These are phyloP conservation scores for Drosophila austrosaltans DNA, from an alignment of 2,888 invertebrate species.

Conservation along the genomic window DNA sequence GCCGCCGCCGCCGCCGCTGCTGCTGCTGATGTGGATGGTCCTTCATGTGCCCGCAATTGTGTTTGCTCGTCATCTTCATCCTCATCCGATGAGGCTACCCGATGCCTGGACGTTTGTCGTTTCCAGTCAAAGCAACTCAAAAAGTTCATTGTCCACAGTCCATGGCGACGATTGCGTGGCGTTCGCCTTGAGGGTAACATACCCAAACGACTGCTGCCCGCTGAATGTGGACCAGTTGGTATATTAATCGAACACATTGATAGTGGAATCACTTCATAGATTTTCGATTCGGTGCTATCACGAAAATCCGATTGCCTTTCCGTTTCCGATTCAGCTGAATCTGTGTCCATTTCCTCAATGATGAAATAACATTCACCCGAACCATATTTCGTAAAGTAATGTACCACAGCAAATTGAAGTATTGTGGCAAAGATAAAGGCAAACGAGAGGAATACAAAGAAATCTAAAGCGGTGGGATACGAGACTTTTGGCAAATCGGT, in stretches of 20 bases:
- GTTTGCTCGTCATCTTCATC: conserved; percentile 81
- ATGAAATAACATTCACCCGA: conserved; percentile 91
- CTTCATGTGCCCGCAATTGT: conserved; percentile 76
- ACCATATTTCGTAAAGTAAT: conserved; percentile 93
- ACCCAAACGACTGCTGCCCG: conserved; percentile 57
- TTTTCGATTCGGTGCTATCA: conserved; percentile 81
- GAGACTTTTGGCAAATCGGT: conserved; percentile 93
- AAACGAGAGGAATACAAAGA: conserved; percentile 92
- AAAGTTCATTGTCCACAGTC: conserved; percentile 50
- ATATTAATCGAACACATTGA: conserved; percentile 86
- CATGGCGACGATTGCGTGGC: conserved; percentile 64
- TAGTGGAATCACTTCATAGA: conserved; percentile 87
- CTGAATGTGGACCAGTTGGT: conserved; percentile 44
- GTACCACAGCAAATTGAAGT: conserved; percentile 92
- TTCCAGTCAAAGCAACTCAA: conserved; percentile 72
- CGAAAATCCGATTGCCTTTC: conserved; percentile 77
- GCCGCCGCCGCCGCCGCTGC: conserved; percentile 55
- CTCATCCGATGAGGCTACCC: conserved; percentile 58
- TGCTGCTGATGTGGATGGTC: conserved; percentile 63
- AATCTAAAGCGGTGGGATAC: conserved; percentile 93
- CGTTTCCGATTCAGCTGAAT: conserved; percentile 85
- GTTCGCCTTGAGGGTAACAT: conserved; percentile 56
- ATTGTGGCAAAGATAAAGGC: conserved; percentile 92
- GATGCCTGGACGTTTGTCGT: conserved; percentile 40
- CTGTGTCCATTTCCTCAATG: conserved; percentile 86